A percentile compares a stretch with the other conserved stretches of the same genome.
Evolutionary conservation across 2,797 vertebrate species (phyloP).

Genomic region (Ispidina picta): DNA sequence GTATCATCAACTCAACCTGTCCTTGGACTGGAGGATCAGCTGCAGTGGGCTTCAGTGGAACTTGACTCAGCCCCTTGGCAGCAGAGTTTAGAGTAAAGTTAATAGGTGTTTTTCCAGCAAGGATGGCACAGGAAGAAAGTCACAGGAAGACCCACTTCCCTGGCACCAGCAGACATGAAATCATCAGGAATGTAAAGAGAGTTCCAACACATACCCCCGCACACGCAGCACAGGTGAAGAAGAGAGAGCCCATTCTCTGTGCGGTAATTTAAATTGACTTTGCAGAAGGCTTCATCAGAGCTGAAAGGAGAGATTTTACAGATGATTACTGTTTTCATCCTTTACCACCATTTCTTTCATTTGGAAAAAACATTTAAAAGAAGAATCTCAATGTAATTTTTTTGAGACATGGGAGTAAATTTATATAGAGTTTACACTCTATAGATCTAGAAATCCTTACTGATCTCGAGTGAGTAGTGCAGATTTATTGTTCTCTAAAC

Average conservation of each 20-base stretch:
- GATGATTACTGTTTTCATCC: background rate
- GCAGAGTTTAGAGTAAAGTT: background rate
- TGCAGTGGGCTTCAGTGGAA: rapidly evolving
- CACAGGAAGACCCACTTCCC: background rate
- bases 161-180: background rate
- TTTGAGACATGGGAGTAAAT: background rate
- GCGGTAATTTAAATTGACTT: constrained; percentile 92
- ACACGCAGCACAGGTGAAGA: constrained; percentile 92
- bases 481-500: background rate
- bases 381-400: background rate
- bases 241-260: constrained; percentile 91
- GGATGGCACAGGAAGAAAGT: background rate
- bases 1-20: background rate
- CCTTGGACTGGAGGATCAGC: background rate
- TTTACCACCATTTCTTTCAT: background rate
- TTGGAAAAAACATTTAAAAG: constrained; percentile 12
- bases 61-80: background rate
- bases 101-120: background rate
- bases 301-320: constrained; percentile 77
- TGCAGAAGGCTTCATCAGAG: constrained; percentile 93
- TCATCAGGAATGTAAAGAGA: background rate
- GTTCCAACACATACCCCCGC: constrained; percentile 83
- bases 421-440: background rate
- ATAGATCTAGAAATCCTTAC: background rate
- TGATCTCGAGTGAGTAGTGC: background rate